Percentiles rank a stretch among this genome's conserved stretches.
Conservation (phyloP, 2,888 invertebrate genomes). For the Agriopis aurantiaria region DNA sequence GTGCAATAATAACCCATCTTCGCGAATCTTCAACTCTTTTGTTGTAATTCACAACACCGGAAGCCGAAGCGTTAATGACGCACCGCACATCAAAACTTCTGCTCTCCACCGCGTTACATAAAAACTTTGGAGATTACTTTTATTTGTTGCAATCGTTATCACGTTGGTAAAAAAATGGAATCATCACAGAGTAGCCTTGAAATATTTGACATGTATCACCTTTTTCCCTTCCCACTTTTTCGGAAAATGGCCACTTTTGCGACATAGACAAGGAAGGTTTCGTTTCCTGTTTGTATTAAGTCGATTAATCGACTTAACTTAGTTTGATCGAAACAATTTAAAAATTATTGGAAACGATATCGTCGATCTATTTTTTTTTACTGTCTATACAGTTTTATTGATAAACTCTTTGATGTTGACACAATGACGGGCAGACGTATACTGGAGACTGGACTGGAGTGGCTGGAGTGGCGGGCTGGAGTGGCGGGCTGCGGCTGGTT, state of each 20-base stretch:
- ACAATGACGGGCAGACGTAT: too few relatives aligned
- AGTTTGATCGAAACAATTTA: background rate
- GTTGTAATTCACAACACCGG: constrained; percentile 53
- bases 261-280: constrained; percentile 58
- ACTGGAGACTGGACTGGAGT: too few relatives aligned
- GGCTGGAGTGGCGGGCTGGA: too few relatives aligned
- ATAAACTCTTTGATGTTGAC: too few relatives aligned
- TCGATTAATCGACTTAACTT: constrained; percentile 15
- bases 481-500: too few relatives aligned
- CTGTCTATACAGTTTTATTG: too few relatives aligned
- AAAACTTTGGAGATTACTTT: constrained; percentile 52
- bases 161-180: constrained; percentile 82
- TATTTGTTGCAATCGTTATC: constrained; percentile 79
- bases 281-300: constrained; percentile 33
- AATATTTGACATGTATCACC: constrained; percentile 84
- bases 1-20: constrained; percentile 85
- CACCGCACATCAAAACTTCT: constrained; percentile 59
- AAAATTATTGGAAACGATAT: too few relatives aligned
- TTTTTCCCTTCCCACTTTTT: constrained; percentile 78
- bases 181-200: constrained; percentile 84
- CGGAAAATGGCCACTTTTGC: constrained; percentile 64
- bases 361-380: too few relatives aligned
- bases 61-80: constrained; percentile 46
- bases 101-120: constrained; percentile 45
- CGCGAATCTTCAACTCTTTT: constrained; percentile 57